Percentiles rank a stretch among this genome's conserved stretches.
phyloP scores from a whole-genome alignment of 2,113 vertebrate genomes.

The Aptenodytes patagonicus region DNA sequence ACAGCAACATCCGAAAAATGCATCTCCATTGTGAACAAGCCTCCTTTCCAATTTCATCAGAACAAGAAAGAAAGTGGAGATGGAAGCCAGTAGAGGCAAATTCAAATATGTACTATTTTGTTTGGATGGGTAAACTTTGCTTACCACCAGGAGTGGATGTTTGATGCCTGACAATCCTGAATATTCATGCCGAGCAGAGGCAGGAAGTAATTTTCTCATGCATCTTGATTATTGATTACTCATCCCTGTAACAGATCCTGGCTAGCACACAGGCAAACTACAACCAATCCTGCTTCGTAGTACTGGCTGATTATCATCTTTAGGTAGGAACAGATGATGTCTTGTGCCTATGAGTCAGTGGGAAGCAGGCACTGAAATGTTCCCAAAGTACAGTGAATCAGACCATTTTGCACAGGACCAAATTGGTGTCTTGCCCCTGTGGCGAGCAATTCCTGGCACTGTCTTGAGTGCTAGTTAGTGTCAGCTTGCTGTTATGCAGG shows the following conservation, averaged over 20 bases:
- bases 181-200: not conserved
- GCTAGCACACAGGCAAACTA: not conserved
- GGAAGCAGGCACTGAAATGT: not conserved
- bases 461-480: rapidly evolving
- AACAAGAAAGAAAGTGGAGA: not conserved
- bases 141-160: not conserved
- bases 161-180: not conserved
- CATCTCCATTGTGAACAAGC: not conserved
- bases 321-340: not conserved
- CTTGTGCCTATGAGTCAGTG: not conserved
- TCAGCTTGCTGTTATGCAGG: not conserved
- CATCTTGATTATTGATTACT: not conserved
- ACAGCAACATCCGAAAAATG: not conserved
- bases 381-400: not conserved
- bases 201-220: not conserved
- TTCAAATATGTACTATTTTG: not conserved
- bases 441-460: not conserved
- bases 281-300: not conserved
- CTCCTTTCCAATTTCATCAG: not conserved
- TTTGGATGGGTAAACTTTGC: not conserved
- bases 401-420: not conserved
- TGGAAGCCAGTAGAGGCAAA: not conserved
- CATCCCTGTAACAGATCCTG: not conserved
- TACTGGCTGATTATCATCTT: not conserved
- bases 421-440: not conserved